Evolutionary conservation across 2,113 vertebrate genomes (phyloP).

Genomic region (Natator depressus): DNA sequence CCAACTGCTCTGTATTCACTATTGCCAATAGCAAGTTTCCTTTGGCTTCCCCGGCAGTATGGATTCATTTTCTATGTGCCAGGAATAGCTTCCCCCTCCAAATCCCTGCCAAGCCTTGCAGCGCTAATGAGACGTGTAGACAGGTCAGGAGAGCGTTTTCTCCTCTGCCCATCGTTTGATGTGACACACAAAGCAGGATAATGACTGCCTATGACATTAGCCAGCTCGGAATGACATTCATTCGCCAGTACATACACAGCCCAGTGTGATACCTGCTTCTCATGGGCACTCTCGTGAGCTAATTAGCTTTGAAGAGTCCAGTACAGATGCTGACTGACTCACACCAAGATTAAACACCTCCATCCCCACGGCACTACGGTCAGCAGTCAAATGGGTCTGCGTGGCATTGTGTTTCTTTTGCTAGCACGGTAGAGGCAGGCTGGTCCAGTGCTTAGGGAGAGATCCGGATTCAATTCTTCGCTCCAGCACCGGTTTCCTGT

Average conservation of each 20-base stretch:
- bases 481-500: background rate
- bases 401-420: too few relatives aligned
- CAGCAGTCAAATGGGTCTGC: background rate
- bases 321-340: background rate
- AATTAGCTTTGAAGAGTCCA: background rate
- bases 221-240: background rate
- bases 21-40: background rate
- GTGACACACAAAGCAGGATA: background rate
- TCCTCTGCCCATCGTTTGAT: background rate
- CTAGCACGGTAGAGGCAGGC: too few relatives aligned
- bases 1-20: rapidly evolving
- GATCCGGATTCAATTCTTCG: background rate
- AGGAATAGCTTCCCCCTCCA: background rate
- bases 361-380: too few relatives aligned
- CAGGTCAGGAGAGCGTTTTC: background rate
- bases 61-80: background rate
- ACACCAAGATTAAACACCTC: background rate
- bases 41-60: background rate
- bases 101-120: background rate
- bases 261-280: background rate
- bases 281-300: background rate
- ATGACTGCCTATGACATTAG: background rate
- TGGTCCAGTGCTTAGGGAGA: too few relatives aligned
- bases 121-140: background rate
- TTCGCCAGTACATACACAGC: background rate